Percentiles rank a stretch among this genome's conserved stretches.
These are phyloP conservation scores for Thelaira solivaga DNA, from an alignment of 2,888 invertebrate species.

Conservation along the genomic window DNA sequence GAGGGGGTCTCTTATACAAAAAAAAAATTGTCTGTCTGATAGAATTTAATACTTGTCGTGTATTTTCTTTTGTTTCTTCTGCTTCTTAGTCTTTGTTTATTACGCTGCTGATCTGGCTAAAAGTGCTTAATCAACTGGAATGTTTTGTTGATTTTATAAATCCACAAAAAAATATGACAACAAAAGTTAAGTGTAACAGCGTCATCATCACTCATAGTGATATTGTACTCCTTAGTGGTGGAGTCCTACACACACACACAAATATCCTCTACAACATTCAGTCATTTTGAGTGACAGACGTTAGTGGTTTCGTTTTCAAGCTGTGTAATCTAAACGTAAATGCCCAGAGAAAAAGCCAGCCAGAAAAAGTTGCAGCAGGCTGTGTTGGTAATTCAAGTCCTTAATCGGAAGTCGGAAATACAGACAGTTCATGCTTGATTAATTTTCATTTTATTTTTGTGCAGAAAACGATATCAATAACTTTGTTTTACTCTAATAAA, in stretches of 20 bases:
- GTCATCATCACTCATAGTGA: constrained; percentile 39
- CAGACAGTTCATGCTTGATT: constrained; percentile 69
- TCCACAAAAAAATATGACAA: constrained; percentile 5
- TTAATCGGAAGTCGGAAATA: constrained; percentile 74
- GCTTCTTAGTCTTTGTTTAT: not conserved
- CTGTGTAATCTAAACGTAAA: constrained; percentile 13
- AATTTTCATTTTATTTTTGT: constrained; percentile 53
- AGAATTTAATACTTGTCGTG: constrained; percentile 48
- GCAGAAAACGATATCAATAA: not conserved
- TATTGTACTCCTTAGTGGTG: constrained; percentile 45
- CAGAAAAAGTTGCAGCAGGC: constrained; percentile 28
- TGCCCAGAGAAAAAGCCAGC: no score
- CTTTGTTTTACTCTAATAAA: no score
- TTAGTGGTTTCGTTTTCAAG: constrained; percentile 58
- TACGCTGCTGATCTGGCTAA: constrained; percentile 67
- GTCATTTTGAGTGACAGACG: constrained; percentile 31
- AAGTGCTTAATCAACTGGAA: constrained; percentile 75
- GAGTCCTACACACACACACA: no score
- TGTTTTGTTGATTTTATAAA: constrained; percentile 31
- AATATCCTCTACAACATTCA: not conserved
- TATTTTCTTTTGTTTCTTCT: not conserved
- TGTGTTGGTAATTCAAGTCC: constrained; percentile 68
- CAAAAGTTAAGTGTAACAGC: constrained; percentile 17
- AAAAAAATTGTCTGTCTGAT: constrained; percentile 36
- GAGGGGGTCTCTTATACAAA: not conserved